Percentiles rank a stretch among this genome's conserved stretches.
Conservation (phyloP, 2,113 vertebrate species). For the Cairina moschata region DNA sequence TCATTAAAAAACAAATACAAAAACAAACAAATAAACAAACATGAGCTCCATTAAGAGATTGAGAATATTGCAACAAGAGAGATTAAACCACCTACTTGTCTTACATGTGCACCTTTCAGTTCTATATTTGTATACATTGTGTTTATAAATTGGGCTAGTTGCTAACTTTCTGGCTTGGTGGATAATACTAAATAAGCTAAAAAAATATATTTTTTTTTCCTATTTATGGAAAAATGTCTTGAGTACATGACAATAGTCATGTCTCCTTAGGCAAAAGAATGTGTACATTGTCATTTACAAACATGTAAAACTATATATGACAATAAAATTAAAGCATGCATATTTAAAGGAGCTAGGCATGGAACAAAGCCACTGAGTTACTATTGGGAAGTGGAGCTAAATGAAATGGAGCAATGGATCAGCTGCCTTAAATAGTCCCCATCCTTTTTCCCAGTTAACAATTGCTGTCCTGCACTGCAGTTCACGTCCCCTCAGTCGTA, state of each 20-base stretch:
- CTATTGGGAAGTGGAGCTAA: too few relatives aligned
- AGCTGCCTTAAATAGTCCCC: background rate
- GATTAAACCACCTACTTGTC: background rate
- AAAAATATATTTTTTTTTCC: background rate
- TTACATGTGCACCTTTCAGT: background rate
- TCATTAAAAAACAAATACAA: background rate
- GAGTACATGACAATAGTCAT: too few relatives aligned
- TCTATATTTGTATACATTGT: background rate
- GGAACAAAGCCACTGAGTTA: too few relatives aligned
- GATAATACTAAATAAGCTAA: background rate
- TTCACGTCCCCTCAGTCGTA: background rate
- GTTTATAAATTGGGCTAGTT: background rate
- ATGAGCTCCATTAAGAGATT: background rate
- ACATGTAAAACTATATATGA: too few relatives aligned
- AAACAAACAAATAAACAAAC: background rate
- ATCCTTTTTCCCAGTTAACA: background rate
- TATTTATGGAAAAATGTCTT: too few relatives aligned
- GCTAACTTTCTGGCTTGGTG: background rate
- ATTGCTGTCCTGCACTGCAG: background rate
- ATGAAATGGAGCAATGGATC: background rate
- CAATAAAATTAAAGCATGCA: too few relatives aligned
- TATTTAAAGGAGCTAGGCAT: too few relatives aligned
- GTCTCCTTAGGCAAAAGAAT: too few relatives aligned
- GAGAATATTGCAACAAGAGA: background rate
- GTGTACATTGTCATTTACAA: too few relatives aligned